Evolutionary conservation across 2,113 vertebrate species (phyloP).

Genomic region (Falco punctatus): DNA sequence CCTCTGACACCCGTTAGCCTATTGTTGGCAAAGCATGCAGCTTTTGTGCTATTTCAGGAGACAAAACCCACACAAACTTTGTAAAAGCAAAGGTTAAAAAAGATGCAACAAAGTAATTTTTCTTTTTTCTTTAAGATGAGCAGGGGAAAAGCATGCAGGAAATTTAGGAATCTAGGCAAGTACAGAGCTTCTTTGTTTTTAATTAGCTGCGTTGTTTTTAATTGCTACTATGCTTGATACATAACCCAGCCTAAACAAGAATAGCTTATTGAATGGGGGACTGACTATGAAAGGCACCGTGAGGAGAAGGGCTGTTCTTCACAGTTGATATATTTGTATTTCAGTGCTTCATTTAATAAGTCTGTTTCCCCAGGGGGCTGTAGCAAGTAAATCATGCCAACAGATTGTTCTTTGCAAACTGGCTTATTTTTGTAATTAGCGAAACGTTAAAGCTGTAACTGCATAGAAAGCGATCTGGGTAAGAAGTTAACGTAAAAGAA

Average conservation of each 20-base stretch:
- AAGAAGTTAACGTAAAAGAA: slow-evolving; percentile 31
- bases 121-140: neutral
- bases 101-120: neutral
- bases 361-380: slow-evolving; percentile 54
- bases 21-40: neutral
- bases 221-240: slow-evolving; percentile 66
- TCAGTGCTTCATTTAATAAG: slow-evolving; percentile 69
- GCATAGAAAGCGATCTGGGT: slow-evolving; percentile 25
- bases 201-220: slow-evolving; percentile 61
- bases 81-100: neutral
- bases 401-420: slow-evolving; percentile 62
- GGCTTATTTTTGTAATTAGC: slow-evolving; percentile 68
- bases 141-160: neutral
- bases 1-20: neutral
- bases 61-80: neutral
- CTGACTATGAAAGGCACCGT: slow-evolving; percentile 58
- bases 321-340: slow-evolving; percentile 69
- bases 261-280: slow-evolving; percentile 53
- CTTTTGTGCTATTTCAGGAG: neutral
- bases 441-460: slow-evolving; percentile 48
- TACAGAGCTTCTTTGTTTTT: slow-evolving; percentile 50
- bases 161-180: slow-evolving; percentile 35
- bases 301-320: slow-evolving; percentile 59
- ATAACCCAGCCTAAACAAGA: slow-evolving; percentile 65
- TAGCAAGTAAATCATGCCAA: slow-evolving; percentile 67